phyloP scores from a whole-genome alignment of 2,888 invertebrate species.

The Chirona hameri region DNA sequence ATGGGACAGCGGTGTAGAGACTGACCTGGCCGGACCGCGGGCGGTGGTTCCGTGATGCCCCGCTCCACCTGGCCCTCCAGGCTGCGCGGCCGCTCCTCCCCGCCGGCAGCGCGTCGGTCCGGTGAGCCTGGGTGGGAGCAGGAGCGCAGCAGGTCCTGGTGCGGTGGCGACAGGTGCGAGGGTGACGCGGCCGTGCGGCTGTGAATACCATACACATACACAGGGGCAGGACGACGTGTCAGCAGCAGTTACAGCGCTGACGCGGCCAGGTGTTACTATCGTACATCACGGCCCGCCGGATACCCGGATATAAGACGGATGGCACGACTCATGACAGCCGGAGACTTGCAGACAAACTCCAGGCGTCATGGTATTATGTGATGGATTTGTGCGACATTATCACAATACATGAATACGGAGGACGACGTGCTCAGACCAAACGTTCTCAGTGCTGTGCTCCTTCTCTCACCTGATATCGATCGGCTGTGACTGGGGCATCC shows the following conservation, averaged over 20 bases:
- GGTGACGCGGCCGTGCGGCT: background rate
- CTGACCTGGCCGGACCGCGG: background rate
- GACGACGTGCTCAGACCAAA: too few species aligned
- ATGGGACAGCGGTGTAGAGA: too few species aligned
- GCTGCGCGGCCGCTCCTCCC: slow-evolving; percentile 6
- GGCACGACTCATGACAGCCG: too few species aligned
- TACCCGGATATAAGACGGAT: too few species aligned
- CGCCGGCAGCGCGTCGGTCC: background rate
- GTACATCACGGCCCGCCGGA: too few species aligned
- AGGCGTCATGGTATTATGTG: too few species aligned
- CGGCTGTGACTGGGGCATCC: background rate
- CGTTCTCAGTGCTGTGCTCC: too few species aligned
- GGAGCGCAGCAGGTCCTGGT: background rate
- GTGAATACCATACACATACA: background rate
- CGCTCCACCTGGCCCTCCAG: background rate
- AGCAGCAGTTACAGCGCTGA: too few species aligned
- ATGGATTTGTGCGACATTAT: too few species aligned
- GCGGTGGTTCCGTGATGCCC: background rate
- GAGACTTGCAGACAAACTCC: too few species aligned
- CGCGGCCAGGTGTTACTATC: too few species aligned
- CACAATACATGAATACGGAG: too few species aligned
- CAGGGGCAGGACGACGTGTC: background rate
- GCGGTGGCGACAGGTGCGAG: background rate
- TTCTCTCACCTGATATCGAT: background rate
- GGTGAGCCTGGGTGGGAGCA: slow-evolving; percentile 12